Conservation (phyloP, 2,113 vertebrate genomes). For the Dromiciops gliroides region DNA sequence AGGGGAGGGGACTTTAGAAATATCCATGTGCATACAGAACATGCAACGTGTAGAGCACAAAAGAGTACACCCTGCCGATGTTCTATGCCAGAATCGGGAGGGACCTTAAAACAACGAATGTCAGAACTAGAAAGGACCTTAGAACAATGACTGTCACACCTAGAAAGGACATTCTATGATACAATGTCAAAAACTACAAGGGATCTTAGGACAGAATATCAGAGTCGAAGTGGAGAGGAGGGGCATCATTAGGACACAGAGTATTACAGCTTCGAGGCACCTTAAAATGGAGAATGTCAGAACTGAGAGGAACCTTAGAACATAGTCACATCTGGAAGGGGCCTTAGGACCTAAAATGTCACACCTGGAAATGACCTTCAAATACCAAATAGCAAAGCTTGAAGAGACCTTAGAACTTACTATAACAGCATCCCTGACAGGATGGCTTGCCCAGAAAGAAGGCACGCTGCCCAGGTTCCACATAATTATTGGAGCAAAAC, state of each 20-base stretch:
- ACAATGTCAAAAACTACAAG: background rate
- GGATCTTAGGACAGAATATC: background rate
- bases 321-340: background rate
- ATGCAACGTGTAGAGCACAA: background rate
- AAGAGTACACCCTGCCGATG: background rate
- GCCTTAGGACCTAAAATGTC: background rate
- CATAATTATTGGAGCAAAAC: background rate
- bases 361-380: background rate
- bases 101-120: background rate
- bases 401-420: background rate
- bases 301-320: too few species aligned
- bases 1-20: background rate
- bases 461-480: background rate
- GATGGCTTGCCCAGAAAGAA: background rate
- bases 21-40: background rate
- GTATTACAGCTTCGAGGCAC: background rate
- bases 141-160: background rate
- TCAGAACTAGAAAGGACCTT: background rate
- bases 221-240: background rate
- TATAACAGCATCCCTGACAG: background rate
- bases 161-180: background rate
- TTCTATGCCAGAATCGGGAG: background rate
- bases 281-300: too few species aligned
- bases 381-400: background rate
- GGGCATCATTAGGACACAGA: background rate